Base-by-base conservation (phyloP, 1,140 invertebrate genomes). In the Magallana ariakensis region DNA sequence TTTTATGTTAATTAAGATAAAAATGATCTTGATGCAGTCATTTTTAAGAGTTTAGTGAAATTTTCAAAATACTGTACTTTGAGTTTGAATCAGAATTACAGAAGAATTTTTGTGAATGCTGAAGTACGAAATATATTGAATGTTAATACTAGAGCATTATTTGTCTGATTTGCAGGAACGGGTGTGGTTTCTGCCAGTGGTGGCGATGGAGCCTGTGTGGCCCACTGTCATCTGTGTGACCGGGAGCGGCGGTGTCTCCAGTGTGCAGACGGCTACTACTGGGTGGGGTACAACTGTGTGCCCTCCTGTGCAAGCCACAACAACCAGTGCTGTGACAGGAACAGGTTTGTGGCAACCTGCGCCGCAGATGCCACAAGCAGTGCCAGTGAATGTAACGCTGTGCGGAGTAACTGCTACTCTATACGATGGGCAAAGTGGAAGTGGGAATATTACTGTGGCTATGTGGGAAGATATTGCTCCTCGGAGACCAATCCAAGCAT, bases 151-250 rank as follows among this genome's bases (percentile, higher is more conserved):
- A 4, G 33, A 46, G 33, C 1, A 46, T 46, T 46, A 46, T 46
- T 46, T 46, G 33, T 46, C 33, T 46, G 33, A 5, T 46, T 46
- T 26, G 26, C 85, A 92, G 92, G 92, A 22, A 90, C 87, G 62
- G 92, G 92, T 22, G 85, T 80, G 5, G 85, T 92, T 8, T 89
- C 87, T 54, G 90, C 86, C 0, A 90, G 87, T 53, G 92, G 92
- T 53, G 92, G 92, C 5, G 88, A 58, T 19, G 92, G 91, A 53
- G 85, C 91, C 3, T 90, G 89, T 82, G 89, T 91, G 4, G 86
- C 90, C 15, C 80, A 91, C 87, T 92, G 92, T 88, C 60, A 55
- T 13, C 33, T 19, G 4, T 90, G 89, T 86, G 89, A 92, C 80
- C 80, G 82, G 9, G 89, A 90, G 33, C 66, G 91, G 26, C 70